phyloP scores from a whole-genome alignment of 2,888 invertebrate genomes.

The Drosophila acutilabella region DNA sequence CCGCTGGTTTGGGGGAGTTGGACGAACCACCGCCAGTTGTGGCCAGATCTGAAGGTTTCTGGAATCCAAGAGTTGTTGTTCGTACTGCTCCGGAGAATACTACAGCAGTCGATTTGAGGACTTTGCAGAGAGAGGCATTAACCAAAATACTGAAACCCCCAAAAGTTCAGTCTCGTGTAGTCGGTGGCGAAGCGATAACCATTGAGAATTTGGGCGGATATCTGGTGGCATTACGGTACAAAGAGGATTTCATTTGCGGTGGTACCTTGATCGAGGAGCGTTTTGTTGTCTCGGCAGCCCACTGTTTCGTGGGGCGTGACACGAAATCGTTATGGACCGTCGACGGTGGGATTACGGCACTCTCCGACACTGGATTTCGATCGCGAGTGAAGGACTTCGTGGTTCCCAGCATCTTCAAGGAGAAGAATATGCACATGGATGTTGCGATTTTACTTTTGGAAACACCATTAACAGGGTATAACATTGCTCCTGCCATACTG shows the following conservation, averaged over 20 bases:
- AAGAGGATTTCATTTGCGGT: slow-evolving; percentile 49
- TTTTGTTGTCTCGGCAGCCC: slow-evolving; percentile 63
- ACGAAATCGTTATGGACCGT: not conserved
- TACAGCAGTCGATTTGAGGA: not conserved
- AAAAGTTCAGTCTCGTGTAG: slow-evolving; percentile 35
- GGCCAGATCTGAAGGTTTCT: not conserved
- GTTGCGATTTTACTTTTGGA: slow-evolving; percentile 46
- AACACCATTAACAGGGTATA: slow-evolving; percentile 23
- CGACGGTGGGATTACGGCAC: slow-evolving; percentile 48
- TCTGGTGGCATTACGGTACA: slow-evolving; percentile 53
- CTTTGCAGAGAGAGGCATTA: slow-evolving; percentile 1
- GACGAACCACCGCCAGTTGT: not conserved
- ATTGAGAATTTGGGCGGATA: slow-evolving; percentile 57
- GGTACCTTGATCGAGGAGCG: slow-evolving; percentile 47
- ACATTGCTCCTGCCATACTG: slow-evolving; percentile 22
- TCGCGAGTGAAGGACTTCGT: slow-evolving; percentile 27
- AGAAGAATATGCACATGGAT: slow-evolving; percentile 56
- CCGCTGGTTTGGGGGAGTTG: too few relatives aligned
- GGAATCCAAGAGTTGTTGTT: not conserved
- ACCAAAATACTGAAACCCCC: slow-evolving; percentile 11
- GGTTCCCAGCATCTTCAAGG: slow-evolving; percentile 24
- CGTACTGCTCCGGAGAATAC: not conserved
- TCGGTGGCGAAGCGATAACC: slow-evolving; percentile 60
- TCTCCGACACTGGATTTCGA: slow-evolving; percentile 21
- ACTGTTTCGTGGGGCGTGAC: slow-evolving; percentile 47